Evolutionary conservation across 2,113 vertebrate genomes (phyloP).

Genomic region (Cisticola juncidis): DNA sequence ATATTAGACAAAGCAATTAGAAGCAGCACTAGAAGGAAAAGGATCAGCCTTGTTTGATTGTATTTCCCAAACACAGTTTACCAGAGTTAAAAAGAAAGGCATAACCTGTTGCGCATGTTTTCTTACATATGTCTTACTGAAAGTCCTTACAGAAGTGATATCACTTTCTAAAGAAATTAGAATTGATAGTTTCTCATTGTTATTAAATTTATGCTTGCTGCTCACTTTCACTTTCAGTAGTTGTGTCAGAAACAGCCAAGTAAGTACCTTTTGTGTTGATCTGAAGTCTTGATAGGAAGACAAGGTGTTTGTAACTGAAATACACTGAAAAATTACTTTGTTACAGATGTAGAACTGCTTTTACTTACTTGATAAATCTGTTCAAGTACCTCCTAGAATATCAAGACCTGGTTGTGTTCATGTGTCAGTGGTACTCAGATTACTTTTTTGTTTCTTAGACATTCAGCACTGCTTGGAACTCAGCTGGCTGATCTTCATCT

Average conservation of each 20-base stretch:
- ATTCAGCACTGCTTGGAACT: constrained; percentile 81
- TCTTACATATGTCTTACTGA: neutral
- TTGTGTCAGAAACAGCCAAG: neutral
- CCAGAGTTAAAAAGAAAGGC: neutral
- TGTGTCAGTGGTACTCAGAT: neutral
- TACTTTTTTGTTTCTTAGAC: constrained; percentile 70
- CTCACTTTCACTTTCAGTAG: neutral
- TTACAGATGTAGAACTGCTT: neutral
- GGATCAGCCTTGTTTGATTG: neutral
- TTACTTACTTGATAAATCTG: neutral
- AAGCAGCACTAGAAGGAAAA: neutral
- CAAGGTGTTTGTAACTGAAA: neutral
- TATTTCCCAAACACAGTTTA: neutral
- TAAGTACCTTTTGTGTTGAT: neutral
- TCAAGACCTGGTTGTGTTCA: neutral
- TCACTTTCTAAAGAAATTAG: neutral
- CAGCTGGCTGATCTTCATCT: constrained; percentile 90
- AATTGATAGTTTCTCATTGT: neutral
- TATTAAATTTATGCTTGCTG: neutral
- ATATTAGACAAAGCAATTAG: neutral
- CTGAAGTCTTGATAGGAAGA: neutral
- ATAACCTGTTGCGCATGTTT: neutral
- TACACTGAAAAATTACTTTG: neutral
- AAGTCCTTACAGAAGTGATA: neutral
- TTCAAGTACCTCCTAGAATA: neutral